Evolutionary conservation across 2,113 vertebrate genomes (phyloP).

Genomic region (Anoura caudifer): DNA sequence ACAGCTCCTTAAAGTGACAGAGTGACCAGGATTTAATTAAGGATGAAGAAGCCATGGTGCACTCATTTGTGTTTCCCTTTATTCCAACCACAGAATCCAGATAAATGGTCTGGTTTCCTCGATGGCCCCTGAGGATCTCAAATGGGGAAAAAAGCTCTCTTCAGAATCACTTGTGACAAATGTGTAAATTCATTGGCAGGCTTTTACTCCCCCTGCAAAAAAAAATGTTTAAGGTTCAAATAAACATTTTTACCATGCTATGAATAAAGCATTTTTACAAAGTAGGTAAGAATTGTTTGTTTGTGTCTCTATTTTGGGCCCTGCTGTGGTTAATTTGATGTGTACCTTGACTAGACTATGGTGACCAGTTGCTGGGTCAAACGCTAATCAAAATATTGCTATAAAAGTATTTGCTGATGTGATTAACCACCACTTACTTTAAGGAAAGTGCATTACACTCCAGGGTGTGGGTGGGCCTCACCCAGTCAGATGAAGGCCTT

Average conservation of each 20-base stretch:
- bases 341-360: not conserved
- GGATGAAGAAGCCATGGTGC: not conserved
- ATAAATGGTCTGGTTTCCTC: not conserved
- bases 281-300: not conserved
- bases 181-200: not conserved
- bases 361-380: not conserved
- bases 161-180: not conserved
- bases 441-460: not conserved
- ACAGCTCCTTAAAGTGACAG: constrained; percentile 17
- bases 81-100: not conserved
- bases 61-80: not conserved
- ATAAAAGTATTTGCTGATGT: not conserved
- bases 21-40: constrained; percentile 12
- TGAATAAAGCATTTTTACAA: not conserved
- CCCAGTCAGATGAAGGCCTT: not conserved
- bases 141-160: not conserved
- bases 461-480: not conserved
- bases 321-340: not conserved
- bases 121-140: not conserved
- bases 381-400: not conserved
- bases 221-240: not conserved
- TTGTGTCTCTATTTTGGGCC: not conserved
- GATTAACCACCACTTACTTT: not conserved
- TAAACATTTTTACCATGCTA: not conserved
- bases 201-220: not conserved